Conservation (phyloP, 2,797 vertebrate genomes). For the Gambusia yucatana region DNA sequence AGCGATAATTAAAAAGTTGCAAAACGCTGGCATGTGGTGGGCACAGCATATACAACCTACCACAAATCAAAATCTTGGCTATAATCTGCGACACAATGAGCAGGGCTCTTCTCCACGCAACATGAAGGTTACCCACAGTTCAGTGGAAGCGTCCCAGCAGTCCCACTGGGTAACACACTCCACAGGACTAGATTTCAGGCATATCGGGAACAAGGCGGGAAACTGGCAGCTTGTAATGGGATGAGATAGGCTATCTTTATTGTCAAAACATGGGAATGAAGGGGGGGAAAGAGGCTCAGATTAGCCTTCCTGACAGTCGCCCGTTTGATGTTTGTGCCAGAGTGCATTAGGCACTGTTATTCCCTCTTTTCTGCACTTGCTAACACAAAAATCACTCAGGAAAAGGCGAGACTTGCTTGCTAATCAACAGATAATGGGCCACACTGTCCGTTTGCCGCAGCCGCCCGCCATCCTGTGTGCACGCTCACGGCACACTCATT, state of each 20-base stretch:
- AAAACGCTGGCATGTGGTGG: neutral
- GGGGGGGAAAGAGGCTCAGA: constrained; percentile 74
- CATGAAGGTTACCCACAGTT: constrained; percentile 37
- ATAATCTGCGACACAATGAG: neutral
- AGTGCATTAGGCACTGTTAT: constrained; percentile 83
- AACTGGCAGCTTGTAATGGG: constrained; percentile 76
- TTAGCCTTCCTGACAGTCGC: constrained; percentile 82
- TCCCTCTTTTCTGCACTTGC: constrained; percentile 69
- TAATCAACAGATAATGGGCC: constrained; percentile 86
- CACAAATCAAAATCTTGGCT: neutral
- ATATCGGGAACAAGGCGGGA: constrained; percentile 74
- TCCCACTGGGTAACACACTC: constrained; percentile 52
- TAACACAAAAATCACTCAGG: constrained; percentile 76
- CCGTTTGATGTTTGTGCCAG: constrained; percentile 85
- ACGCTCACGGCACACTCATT: constrained; percentile 80
- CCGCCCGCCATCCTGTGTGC: constrained; percentile 69
- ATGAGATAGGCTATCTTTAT: constrained; percentile 86
- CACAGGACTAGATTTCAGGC: constrained; percentile 61
- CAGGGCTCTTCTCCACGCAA: constrained; percentile 26
- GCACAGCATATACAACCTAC: neutral
- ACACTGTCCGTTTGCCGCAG: constrained; percentile 64
- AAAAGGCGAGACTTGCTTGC: constrained; percentile 84
- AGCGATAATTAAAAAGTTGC: neutral
- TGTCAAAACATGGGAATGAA: constrained; percentile 88
- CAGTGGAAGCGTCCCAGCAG: constrained; percentile 65